Evolutionary conservation across 2,797 vertebrate genomes (phyloP).

Genomic region (Onychomys leucogaster): DNA sequence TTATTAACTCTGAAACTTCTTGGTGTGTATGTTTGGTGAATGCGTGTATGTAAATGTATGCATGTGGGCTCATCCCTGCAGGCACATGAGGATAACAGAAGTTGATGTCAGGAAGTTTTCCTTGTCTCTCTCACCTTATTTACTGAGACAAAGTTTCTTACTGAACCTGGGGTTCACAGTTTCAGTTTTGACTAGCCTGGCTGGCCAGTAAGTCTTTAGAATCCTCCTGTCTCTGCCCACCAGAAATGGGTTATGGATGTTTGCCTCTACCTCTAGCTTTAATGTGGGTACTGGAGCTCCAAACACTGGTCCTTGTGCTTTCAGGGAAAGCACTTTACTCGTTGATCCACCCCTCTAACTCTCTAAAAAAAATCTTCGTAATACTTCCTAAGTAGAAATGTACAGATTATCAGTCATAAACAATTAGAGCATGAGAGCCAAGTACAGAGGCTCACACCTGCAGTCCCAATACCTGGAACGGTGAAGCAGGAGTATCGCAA

Average conservation of each 20-base stretch:
- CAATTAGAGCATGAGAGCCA: neutral
- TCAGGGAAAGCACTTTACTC: neutral
- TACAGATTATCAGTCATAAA: neutral
- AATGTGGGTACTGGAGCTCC: no score
- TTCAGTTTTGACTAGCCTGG: neutral
- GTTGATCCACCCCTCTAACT: neutral
- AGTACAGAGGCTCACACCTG: no score
- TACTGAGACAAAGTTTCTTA: neutral
- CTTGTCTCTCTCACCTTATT: neutral
- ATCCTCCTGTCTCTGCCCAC: neutral
- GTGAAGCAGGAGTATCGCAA: neutral
- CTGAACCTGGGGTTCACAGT: neutral
- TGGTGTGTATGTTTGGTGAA: neutral
- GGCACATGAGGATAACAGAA: neutral
- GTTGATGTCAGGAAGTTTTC: neutral
- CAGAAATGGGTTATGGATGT: neutral
- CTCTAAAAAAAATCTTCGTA: neutral
- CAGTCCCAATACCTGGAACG: neutral
- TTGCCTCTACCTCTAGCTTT: neutral
- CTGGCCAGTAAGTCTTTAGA: no score
- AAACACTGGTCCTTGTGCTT: neutral
- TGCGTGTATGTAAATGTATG: no score
- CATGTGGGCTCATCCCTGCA: neutral
- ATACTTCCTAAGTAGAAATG: neutral
- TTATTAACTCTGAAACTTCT: neutral